These are phyloP conservation scores for Dolichallabes microphthalmus DNA, from an alignment of 2,113 vertebrate genomes.

Conservation along the genomic window DNA sequence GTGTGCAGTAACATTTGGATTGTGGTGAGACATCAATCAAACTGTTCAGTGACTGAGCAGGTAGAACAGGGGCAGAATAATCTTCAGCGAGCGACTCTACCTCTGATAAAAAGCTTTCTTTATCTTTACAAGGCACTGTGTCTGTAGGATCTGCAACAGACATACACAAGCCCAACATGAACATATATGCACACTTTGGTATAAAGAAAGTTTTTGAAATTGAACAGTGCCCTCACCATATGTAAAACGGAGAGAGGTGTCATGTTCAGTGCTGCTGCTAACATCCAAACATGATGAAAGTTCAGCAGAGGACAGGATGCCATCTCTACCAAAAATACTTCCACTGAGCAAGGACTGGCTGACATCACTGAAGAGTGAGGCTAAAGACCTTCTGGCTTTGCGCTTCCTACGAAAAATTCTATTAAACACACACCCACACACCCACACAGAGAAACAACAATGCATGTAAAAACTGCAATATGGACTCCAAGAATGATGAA, in stretches of 20 bases:
- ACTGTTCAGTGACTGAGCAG: conserved; percentile 61
- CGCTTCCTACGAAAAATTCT: conserved; percentile 76
- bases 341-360: conserved; percentile 71
- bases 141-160: conserved; percentile 62
- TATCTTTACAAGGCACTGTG: conserved; percentile 53
- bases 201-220: not conserved
- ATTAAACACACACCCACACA: not conserved
- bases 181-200: not conserved
- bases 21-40: conserved; percentile 71
- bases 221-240: conserved; percentile 61
- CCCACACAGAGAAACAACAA: not conserved
- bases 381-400: conserved; percentile 67
- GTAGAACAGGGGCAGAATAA: conserved; percentile 62
- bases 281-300: conserved; percentile 35
- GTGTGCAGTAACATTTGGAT: conserved; percentile 57
- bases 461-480: not conserved
- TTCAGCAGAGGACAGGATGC: conserved; percentile 46
- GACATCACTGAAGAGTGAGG: conserved; percentile 70
- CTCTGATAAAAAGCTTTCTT: conserved; percentile 61
- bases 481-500: not conserved
- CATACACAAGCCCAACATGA: conserved; percentile 2
- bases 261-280: conserved; percentile 49
- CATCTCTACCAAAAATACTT: conserved; percentile 63
- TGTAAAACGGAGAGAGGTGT: conserved; percentile 58
- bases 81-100: conserved; percentile 64